phyloP scores from a whole-genome alignment of 2,797 vertebrate species.

The Dendrocincla fuliginosa region DNA sequence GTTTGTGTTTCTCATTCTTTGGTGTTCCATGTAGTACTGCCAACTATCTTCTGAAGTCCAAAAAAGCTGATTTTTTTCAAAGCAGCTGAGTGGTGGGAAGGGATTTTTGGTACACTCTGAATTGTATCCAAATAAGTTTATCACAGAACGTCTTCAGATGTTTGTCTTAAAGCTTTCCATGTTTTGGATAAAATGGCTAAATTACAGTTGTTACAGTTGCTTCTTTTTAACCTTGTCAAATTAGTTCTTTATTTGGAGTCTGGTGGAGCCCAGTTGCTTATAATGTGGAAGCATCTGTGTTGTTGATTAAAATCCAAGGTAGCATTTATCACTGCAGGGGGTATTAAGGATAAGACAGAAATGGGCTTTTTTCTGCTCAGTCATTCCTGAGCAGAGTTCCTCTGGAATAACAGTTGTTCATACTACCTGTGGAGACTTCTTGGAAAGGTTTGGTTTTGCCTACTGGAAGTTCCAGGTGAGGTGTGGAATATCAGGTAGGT shows the following conservation, averaged over 20 bases:
- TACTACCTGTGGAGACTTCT: background rate
- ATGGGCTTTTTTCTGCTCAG: background rate
- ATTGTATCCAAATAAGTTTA: background rate
- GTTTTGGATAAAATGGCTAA: background rate
- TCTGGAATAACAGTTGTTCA: background rate
- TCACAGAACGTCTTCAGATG: background rate
- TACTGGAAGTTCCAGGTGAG: background rate
- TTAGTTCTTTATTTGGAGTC: background rate
- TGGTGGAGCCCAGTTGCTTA: background rate
- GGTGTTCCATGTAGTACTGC: background rate
- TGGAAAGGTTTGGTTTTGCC: background rate
- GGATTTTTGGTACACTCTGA: background rate
- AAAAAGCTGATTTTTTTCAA: background rate
- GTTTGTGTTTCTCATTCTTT: background rate
- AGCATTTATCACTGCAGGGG: background rate
- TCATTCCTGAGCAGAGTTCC: background rate
- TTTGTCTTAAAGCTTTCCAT: background rate
- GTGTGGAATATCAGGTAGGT: background rate
- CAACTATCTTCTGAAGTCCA: background rate
- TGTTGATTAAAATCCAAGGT: background rate
- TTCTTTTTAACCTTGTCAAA: background rate
- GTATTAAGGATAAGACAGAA: background rate
- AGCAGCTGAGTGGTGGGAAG: background rate
- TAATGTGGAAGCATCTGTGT: background rate
- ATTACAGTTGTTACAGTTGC: background rate